Evolutionary conservation across 2,888 invertebrate species (phyloP), one percentile per base, ranked within the genome.

Genomic region (Eristalinus sepulchralis): DNA sequence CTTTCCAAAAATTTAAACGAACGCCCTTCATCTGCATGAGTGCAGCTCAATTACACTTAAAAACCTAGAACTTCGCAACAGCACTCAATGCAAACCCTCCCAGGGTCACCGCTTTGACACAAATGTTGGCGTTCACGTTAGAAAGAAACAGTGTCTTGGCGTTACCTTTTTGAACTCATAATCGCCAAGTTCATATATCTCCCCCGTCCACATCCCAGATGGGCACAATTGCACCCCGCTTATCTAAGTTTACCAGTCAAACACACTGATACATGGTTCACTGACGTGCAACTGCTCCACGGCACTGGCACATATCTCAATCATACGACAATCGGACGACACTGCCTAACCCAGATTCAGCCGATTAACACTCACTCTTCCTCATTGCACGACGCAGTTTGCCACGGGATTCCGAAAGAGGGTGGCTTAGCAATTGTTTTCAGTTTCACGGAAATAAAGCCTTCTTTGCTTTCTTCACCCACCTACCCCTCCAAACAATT

Each of bases 91-190:
- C 57, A 73, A 59, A 59, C 22, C 63, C 53, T 75, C 79, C 60
- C 70, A 84, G 39, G 75, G 79, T 39, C 75, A 83, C 11, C 59
- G 75, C 73, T 5, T 39, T n/a, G 13, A 55, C 60, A 84, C 60
- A 75, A 80, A 55, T 53, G 73, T 59, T 68, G 39, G 33, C 24
- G 33, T 59, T 59, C 53, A 67, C 24, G 47, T 47, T 8, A 47
- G n/a, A 39, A 39, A 47, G 17, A 22, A 39, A n/a, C 67, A 77
- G 39, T 63, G n/a, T 84, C 84, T 81, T 85, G 84, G 81, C 84
- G 76, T 85, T 81, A 81, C 80, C 80, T n/a, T 64, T 80, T 80
- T 76, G 70, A 84, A 84, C 81, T 27, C 80, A 80, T 72, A 71
- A 71, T 72, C 67, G 67, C 33, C 77, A 78, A 68, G 77, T 68